Percentiles rank a stretch among this genome's conserved stretches.
These are phyloP conservation scores for Drosophila cardini DNA, from an alignment of 1,140 invertebrate species.

Conservation along the genomic window DNA sequence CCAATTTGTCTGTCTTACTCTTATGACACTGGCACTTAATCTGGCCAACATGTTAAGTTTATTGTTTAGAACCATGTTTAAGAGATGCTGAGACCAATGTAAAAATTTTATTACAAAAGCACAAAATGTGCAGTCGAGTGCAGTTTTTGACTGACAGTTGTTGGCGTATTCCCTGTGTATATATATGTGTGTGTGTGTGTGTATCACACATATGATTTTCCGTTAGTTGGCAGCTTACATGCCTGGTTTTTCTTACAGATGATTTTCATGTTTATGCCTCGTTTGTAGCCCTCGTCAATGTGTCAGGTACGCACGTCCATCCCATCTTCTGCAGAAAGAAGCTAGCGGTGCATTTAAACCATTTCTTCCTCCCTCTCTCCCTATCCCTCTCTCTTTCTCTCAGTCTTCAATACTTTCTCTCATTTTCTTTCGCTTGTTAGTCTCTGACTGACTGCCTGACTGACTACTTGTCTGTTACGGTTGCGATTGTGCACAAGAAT, in stretches of 20 bases:
- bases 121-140: conserved; percentile 73
- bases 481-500: conserved; percentile 37
- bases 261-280: conserved; percentile 47
- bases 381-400: not conserved
- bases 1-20: not conserved
- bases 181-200: not conserved
- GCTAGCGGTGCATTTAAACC: conserved; percentile 24
- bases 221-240: conserved; percentile 43
- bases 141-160: conserved; percentile 69
- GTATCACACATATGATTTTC: conserved; percentile 13
- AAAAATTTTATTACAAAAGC: conserved; percentile 50
- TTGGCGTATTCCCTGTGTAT: conserved; percentile 14
- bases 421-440: not conserved
- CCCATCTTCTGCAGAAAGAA: not conserved
- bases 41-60: conserved; percentile 21
- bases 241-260: conserved; percentile 37
- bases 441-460: not conserved
- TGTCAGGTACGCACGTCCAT: conserved; percentile 34
- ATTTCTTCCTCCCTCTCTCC: not conserved
- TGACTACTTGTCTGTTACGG: conserved; percentile 28
- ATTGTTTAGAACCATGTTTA: conserved; percentile 37
- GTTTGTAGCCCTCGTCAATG: conserved; percentile 37
- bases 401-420: not conserved
- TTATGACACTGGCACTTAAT: conserved; percentile 4
- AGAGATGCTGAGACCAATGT: conserved; percentile 47